Evolutionary conservation across 2,113 vertebrate species (phyloP).

Genomic region (Corvus hawaiiensis): DNA sequence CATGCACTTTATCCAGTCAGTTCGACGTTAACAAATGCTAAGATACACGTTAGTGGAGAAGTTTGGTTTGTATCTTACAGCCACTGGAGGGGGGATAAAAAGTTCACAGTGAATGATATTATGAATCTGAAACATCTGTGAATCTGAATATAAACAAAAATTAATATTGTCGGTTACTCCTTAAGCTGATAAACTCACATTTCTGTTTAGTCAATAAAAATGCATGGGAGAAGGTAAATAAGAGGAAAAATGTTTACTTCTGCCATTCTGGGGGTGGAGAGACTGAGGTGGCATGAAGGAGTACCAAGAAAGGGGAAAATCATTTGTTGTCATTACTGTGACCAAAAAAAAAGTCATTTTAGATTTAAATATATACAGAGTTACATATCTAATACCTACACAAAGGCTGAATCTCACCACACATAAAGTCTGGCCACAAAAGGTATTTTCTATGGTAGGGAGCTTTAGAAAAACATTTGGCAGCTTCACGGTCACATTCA

Average conservation of each 20-base stretch:
- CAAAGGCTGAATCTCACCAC: slow-evolving; percentile 70
- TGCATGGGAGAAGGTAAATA: background rate
- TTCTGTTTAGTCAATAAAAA: background rate
- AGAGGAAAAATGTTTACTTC: background rate
- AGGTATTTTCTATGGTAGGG: slow-evolving; percentile 75
- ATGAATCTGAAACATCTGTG: background rate
- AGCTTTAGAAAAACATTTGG: slow-evolving; percentile 79
- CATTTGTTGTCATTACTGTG: background rate
- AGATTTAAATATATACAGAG: background rate
- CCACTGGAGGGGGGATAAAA: background rate
- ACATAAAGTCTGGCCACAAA: slow-evolving; percentile 82
- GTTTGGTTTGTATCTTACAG: background rate
- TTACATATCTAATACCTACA: slow-evolving; percentile 47
- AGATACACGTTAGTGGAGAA: background rate
- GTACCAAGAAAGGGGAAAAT: background rate
- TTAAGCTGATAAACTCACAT: background rate
- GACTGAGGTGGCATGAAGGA: background rate
- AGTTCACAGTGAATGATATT: background rate
- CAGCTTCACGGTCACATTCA: slow-evolving; percentile 83
- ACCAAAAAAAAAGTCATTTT: background rate
- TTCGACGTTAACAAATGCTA: background rate
- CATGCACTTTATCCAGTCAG: background rate
- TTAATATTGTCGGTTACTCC: background rate
- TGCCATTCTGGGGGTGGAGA: background rate
- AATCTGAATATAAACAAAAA: background rate